A percentile compares a stretch with the other conserved stretches of the same genome.
Evolutionary conservation across 1,140 invertebrate species (phyloP).

Genomic region (Ephestia elutella): DNA sequence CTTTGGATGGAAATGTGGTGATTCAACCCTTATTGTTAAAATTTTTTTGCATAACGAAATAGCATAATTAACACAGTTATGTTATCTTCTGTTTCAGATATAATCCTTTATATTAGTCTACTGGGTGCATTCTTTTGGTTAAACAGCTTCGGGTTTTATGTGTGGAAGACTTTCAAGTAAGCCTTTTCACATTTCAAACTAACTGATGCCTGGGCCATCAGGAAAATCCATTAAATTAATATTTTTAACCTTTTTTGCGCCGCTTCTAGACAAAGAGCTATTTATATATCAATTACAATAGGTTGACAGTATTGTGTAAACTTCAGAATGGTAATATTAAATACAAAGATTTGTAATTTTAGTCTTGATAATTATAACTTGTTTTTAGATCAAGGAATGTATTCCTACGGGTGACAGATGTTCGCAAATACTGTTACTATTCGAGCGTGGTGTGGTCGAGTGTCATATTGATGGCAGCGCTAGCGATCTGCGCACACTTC

Average conservation of each 20-base stretch:
- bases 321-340: too few relatives aligned
- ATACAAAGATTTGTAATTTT: not conserved
- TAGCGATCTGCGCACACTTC: constrained; percentile 87
- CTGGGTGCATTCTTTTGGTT: constrained; percentile 89
- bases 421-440: constrained; percentile 89
- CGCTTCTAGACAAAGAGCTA: too few relatives aligned
- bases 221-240: too few relatives aligned
- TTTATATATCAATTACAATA: too few relatives aligned
- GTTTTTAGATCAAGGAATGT: constrained; percentile 83
- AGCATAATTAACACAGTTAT: too few relatives aligned
- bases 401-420: constrained; percentile 86
- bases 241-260: too few relatives aligned
- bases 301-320: too few relatives aligned
- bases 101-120: constrained; percentile 82
- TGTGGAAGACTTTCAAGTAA: constrained; percentile 88
- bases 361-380: constrained; percentile 8
- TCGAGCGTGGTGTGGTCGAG: constrained; percentile 86
- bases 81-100: constrained; percentile 74
- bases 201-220: constrained; percentile 13
- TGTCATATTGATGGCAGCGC: constrained; percentile 79
- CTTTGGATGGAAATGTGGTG: too few relatives aligned
- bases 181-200: constrained; percentile 16
- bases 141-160: constrained; percentile 87
- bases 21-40: too few relatives aligned
- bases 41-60: too few relatives aligned